These are phyloP conservation scores for Pogonus chalceus DNA, from an alignment of 1,140 invertebrate species.

Conservation along the genomic window DNA sequence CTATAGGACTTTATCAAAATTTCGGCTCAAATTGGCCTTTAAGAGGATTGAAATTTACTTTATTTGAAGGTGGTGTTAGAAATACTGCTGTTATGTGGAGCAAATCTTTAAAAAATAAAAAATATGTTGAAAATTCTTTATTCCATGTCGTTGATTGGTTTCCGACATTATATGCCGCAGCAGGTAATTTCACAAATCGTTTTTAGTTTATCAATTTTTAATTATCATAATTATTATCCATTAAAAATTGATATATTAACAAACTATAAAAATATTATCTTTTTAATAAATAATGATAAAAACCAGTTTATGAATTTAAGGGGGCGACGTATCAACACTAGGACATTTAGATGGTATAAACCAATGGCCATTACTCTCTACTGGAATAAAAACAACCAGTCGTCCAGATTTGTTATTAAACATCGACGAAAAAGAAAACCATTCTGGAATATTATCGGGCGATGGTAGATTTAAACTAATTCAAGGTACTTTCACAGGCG, in stretches of 20 bases:
- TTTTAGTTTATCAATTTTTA: too few relatives aligned
- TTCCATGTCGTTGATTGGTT: slow-evolving; percentile 84
- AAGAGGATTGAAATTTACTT: slow-evolving; percentile 63
- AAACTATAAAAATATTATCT: too few relatives aligned
- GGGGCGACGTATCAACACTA: slow-evolving; percentile 33
- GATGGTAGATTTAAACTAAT: slow-evolving; percentile 65
- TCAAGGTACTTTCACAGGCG: slow-evolving; percentile 56
- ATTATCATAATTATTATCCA: too few relatives aligned
- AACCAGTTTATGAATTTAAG: slow-evolving; percentile 21
- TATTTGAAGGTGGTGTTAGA: slow-evolving; percentile 83
- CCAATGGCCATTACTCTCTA: slow-evolving; percentile 58
- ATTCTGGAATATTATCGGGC: slow-evolving; percentile 56
- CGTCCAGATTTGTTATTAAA: slow-evolving; percentile 67
- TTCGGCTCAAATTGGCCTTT: slow-evolving; percentile 80
- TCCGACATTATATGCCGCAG: slow-evolving; percentile 64
- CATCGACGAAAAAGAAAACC: slow-evolving; percentile 68
- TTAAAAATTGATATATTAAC: too few relatives aligned
- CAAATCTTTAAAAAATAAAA: slow-evolving; percentile 39
- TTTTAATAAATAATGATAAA: too few relatives aligned
- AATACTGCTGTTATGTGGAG: slow-evolving; percentile 57
- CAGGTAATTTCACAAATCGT: slow-evolving; percentile 39
- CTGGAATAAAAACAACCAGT: slow-evolving; percentile 32
- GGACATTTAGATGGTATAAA: slow-evolving; percentile 59
- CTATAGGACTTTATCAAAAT: slow-evolving; percentile 57
- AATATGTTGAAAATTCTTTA: slow-evolving; percentile 45